Percentiles rank a stretch among this genome's conserved stretches.
phyloP scores from a whole-genome alignment of 2,797 vertebrate species.

The Coilia nasus region DNA sequence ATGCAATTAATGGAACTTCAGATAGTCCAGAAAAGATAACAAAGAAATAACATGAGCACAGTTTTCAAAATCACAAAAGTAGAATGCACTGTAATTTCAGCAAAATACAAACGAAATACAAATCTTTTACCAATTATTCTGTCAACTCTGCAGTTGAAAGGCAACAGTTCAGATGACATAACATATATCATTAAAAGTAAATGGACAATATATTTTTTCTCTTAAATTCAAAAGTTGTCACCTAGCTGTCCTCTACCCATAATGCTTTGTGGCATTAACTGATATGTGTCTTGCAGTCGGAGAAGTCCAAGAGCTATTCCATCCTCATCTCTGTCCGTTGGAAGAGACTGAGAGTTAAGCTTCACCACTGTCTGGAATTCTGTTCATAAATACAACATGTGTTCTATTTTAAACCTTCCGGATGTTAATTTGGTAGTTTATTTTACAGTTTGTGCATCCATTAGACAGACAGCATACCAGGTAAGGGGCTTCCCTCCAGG shows the following conservation, averaged over 20 bases:
- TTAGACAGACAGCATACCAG: constrained; percentile 27
- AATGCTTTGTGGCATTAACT: constrained; percentile 35
- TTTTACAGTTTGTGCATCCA: too few relatives aligned
- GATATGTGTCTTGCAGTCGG: constrained; percentile 53
- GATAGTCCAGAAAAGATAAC: neutral
- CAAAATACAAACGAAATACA: neutral
- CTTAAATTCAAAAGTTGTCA: neutral
- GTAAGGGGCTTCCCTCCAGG: neutral
- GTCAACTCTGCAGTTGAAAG: neutral
- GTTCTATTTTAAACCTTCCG: too few relatives aligned
- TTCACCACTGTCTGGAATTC: constrained; percentile 36
- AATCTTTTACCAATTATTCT: neutral
- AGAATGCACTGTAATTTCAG: neutral
- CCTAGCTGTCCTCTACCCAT: neutral
- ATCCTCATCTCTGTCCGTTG: constrained; percentile 45
- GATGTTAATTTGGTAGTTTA: too few relatives aligned
- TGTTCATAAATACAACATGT: constrained; percentile 20
- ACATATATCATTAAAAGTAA: neutral
- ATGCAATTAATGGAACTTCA: neutral
- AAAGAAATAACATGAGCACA: neutral
- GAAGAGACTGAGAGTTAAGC: constrained; percentile 37
- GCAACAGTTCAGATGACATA: neutral
- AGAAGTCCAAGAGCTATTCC: constrained; percentile 49
- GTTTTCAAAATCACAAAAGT: too few relatives aligned
- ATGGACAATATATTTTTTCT: neutral